Base-by-base conservation (phyloP, 2,113 vertebrate species). In the Prunella fulvescens region DNA sequence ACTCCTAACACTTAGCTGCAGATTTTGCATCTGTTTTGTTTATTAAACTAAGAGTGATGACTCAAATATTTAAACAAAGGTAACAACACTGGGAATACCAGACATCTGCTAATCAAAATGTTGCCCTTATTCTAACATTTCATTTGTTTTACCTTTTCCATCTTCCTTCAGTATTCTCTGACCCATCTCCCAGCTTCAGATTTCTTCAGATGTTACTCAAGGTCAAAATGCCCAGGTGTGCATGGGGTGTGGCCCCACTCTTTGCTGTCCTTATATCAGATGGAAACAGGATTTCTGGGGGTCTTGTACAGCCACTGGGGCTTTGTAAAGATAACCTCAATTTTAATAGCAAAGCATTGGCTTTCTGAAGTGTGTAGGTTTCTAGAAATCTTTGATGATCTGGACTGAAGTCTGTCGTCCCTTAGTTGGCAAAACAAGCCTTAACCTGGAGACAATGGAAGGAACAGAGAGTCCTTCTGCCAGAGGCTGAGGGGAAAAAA, bases 21-120 rank as follows among this genome's bases (percentile, higher is more conserved):
- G 62, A 81, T 81, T 74, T 88, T 95, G 70, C 84, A 44, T 88
- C 79, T 94, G 84, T 81, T 93, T 93, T 86, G 78, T 88, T 95
- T 95, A 87, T 95, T 94, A 89, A 95, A 80, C 42, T 64, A 79
- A 50, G 44, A 83, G 26, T 9, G 17, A 85, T 83, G 72, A 71
- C 60, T 95, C 69, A 91, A 81, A 81, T 47, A 40, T 93, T 94
- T 92, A 88, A 95, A 92, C 83, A 93, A 67, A 73, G 76, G 71
- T 84, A 91, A 89, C 9, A 12, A 83, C 71, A 78, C 78, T 83
- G 81, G 54, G 45, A 85, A 82, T n/a, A 69, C 19, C 1, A 12
- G 92, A 74, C 70, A 91, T 73, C 69, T 89, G 85, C 31, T 37
- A 71, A 66, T 22, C 67, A 88, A 37, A 93, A 54, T 3, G 2